Percentiles rank a stretch among this genome's conserved stretches.
phyloP scores from a whole-genome alignment of 2,797 vertebrate genomes.

The Psittacula echo region DNA sequence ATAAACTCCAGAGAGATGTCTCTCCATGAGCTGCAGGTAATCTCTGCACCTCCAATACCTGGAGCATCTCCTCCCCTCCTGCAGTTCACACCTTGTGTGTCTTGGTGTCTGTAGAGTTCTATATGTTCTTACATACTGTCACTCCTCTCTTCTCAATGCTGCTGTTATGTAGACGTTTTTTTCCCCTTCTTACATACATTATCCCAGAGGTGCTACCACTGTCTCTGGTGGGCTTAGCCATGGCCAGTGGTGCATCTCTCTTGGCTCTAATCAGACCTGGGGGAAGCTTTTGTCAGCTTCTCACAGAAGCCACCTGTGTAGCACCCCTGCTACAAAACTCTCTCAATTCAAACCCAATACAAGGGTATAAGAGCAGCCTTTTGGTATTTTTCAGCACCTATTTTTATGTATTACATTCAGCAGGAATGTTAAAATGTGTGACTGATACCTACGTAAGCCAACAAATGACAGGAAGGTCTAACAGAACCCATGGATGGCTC shows the following conservation, averaged over 20 bases:
- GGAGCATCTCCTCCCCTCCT: neutral
- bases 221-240: neutral
- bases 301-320: neutral
- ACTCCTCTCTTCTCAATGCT: neutral
- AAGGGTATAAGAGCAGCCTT: neutral
- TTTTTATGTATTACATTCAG: neutral
- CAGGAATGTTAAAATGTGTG: neutral
- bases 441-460: neutral
- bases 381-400: neutral
- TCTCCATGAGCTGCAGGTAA: accelerated
- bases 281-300: neutral
- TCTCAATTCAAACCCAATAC: neutral
- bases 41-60: neutral
- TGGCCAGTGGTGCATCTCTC: neutral
- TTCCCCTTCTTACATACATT: neutral
- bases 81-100: neutral
- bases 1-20: neutral
- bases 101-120: neutral
- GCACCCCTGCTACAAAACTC: neutral
- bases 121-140: neutral
- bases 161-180: neutral
- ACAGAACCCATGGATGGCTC: neutral
- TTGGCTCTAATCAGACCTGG: neutral
- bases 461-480: neutral
- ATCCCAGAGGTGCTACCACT: neutral